These are phyloP conservation scores for Lethrus apterus DNA, from an alignment of 1,140 invertebrate species.

Conservation along the genomic window DNA sequence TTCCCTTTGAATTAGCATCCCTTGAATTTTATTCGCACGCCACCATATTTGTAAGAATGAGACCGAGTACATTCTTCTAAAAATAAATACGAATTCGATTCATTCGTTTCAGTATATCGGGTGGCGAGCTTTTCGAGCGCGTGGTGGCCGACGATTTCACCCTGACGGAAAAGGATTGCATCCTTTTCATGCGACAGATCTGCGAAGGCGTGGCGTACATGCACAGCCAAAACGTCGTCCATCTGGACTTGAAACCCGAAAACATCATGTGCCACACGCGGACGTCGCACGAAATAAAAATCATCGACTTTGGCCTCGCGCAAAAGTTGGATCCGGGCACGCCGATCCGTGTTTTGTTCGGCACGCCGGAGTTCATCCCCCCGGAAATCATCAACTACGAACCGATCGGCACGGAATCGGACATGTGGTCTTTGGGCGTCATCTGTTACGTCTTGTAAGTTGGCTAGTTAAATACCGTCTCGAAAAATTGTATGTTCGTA, in stretches of 20 bases:
- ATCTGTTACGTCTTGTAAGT: constrained; percentile 91
- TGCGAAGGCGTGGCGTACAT: constrained; percentile 86
- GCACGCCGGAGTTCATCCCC: constrained; percentile 89
- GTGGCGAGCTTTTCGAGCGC: constrained; percentile 86
- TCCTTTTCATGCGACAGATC: constrained; percentile 87
- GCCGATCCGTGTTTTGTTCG: constrained; percentile 73
- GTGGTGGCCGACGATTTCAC: constrained; percentile 89
- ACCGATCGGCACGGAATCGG: constrained; percentile 72
- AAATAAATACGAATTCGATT: constrained; percentile 8
- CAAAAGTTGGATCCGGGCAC: constrained; percentile 63
- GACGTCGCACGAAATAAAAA: constrained; percentile 76
- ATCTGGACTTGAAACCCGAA: constrained; percentile 89
- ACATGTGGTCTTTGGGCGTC: constrained; percentile 93
- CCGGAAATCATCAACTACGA: constrained; percentile 93
- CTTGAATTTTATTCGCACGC: too few species aligned
- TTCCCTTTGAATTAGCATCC: too few species aligned
- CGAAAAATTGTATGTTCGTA: constrained; percentile 7
- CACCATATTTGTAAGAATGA: too few species aligned
- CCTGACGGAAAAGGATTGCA: constrained; percentile 82
- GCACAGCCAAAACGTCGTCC: constrained; percentile 77
- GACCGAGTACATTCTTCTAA: background rate
- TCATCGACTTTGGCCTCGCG: constrained; percentile 89
- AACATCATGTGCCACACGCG: constrained; percentile 85
- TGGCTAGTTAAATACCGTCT: constrained; percentile 11
- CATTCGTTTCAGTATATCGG: constrained; percentile 65